Base-by-base conservation (phyloP, 2,797 vertebrate genomes). In the Otolemur crassicaudatus region DNA sequence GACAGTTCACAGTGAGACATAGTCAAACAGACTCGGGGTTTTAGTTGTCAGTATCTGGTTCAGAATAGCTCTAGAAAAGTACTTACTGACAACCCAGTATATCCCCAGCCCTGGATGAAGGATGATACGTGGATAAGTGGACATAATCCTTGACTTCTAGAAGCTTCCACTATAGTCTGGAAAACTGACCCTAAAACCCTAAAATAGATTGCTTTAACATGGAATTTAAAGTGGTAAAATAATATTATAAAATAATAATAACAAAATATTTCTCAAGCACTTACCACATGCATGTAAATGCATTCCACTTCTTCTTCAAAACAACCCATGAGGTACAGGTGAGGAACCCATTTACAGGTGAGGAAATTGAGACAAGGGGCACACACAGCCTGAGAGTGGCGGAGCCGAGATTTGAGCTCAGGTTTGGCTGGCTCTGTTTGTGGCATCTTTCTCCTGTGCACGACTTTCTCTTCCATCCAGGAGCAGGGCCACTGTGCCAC, bases 171-270 rank as follows among this genome's bases (percentile, higher is more conserved):
- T 86, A n/a, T 69, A 31, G 6, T 83, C 73, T 80, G 12, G 22
- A 96, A 89, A 90, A 56, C 5, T 49, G 25, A 49, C 20, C 56
- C 56, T 58, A 75, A 46, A 25, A 58, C 22, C 17, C 53, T 84
- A n/a, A 79, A 83, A 67, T 60, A 93, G 9, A 13, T 76, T 91
- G 19, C 23, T 17, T 73, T 77, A 75, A 60, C 37, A 60, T 37
- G 69, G 43, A 82, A 87, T 58, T 23, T 22, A 73, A 93, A 95
- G 76, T 29, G 8, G 12, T 67, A 79, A 87, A 61, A 60, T 80
- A 3, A 37, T 29, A 58, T 69, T 22, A 63, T 72, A 89, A 88
- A 89, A 17, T 77, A 29, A 7, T 23, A 34, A 56, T 37, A 61
- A 61, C 23, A 72, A 67, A 49, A 40, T 53, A 46, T 83, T 67